Evolutionary conservation across 2,113 vertebrate genomes (phyloP).

Genomic region (Rhipidura dahli): DNA sequence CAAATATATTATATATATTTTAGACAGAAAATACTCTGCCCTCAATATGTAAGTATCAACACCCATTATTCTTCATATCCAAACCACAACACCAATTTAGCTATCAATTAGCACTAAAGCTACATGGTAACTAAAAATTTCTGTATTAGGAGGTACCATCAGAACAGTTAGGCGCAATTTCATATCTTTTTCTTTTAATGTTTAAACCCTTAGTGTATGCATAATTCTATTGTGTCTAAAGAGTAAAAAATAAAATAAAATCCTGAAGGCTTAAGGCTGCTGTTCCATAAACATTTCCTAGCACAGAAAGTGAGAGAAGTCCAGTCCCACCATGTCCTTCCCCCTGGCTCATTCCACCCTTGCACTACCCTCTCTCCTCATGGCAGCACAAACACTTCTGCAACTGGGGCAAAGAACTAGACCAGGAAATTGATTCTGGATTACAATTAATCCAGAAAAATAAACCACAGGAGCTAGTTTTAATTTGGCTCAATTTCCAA

Average conservation of each 20-base stretch:
- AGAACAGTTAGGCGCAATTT: not conserved
- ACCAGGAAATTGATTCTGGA: not conserved
- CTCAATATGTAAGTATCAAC: not conserved
- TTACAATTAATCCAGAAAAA: conserved; percentile 4
- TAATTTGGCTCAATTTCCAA: not conserved
- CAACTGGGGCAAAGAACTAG: not conserved
- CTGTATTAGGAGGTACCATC: not conserved
- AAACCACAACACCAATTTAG: not conserved
- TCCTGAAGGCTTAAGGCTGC: not conserved
- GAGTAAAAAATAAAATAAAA: not conserved
- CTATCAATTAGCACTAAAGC: not conserved
- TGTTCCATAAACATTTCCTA: not conserved
- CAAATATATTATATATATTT: not conserved
- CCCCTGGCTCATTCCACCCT: not conserved
- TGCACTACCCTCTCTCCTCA: not conserved
- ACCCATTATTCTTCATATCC: not conserved
- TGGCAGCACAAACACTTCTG: not conserved
- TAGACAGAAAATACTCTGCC: not conserved
- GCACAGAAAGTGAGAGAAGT: not conserved
- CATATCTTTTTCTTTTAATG: not conserved
- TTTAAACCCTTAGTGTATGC: not conserved
- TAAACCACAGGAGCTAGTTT: not conserved
- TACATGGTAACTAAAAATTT: not conserved
- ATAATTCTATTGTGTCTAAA: not conserved
- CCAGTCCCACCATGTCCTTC: not conserved